Evolutionary conservation across 1,140 invertebrate genomes (phyloP), one percentile per base, ranked within the genome.

Genomic region (Drosophila bocqueti): DNA sequence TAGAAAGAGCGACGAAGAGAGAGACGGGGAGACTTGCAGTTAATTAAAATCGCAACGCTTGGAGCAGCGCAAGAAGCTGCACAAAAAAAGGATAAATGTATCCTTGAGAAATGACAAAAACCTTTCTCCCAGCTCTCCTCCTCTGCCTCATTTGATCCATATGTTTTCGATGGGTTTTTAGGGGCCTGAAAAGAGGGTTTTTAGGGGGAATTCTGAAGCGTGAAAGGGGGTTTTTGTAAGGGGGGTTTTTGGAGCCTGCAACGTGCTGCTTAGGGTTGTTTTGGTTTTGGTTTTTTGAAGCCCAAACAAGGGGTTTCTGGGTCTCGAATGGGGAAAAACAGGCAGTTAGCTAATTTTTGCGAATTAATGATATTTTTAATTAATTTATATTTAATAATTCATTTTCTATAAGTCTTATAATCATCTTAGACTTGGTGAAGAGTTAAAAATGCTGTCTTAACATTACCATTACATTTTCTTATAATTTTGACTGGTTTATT

Each of bases 11-110:
- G 2, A 13, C 5, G 4, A 34, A 40, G 31, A 61, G 40, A 49
- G 40, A 60, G 76, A 68, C 26, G 29, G 31, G 10, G 9, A 63
- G 72, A 73, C 72, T 76, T 79, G 68, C 81, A 80, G 84, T 89
- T 89, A 86, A 86, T 83, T 80, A 83, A 79, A 86, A 86, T 87
- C 71, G 71, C 76, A 55, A 83, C 71, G 73, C 63, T 79, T 76
- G 77, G 65, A 64, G 66, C 45, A 57, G 49, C 47, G 59, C 38
- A 50, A 47, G 29, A 54, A 72, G 46, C 52, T 38, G 52, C 52
- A 55, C 34, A 24, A 54, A 21, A 38, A 72, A 46, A 40, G 42
- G 29, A 34, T n/a, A 65, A 64, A 81, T 69, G 64, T 69, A 59
- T 60, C 59, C 42, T 55, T 62, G 63, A 68, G 52, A 68, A 71